A percentile compares a stretch with the other conserved stretches of the same genome.
These are phyloP conservation scores for Vanessa tameamea DNA, from an alignment of 1,140 invertebrate genomes.

Conservation along the genomic window DNA sequence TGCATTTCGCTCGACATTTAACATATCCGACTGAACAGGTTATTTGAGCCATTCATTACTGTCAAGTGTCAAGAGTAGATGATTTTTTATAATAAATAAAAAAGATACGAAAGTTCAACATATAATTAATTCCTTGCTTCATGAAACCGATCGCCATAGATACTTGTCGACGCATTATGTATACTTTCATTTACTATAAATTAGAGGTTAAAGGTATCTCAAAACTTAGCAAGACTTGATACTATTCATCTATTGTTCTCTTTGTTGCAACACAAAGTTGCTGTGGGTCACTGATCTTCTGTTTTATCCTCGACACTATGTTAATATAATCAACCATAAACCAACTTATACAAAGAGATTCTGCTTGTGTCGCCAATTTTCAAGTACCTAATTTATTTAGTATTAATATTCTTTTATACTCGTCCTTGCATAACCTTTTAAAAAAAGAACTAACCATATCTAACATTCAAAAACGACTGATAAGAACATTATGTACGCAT, in stretches of 20 bases:
- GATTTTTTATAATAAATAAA: not conserved
- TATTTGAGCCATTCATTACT: conserved; percentile 44
- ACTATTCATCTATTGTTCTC: conserved; percentile 26
- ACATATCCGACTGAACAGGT: conserved; percentile 42
- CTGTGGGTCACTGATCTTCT: conserved; percentile 28
- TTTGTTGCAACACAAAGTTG: conserved; percentile 26
- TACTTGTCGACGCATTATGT: not conserved
- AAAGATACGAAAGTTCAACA: not conserved
- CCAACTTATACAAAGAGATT: conserved; percentile 38
- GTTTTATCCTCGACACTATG: conserved; percentile 45
- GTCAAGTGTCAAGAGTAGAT: conserved; percentile 15
- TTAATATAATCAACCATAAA: conserved; percentile 49
- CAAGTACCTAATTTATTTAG: not conserved
- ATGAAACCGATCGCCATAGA: not conserved
- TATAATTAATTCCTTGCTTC: not conserved
- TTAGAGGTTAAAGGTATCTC: conserved; percentile 18
- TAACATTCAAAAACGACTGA: conserved; percentile 33
- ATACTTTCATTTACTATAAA: conserved; percentile 14
- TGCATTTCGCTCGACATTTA: conserved; percentile 35
- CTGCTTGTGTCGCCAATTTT: conserved; percentile 29
- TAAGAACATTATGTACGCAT: conserved; percentile 45
- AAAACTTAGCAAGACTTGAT: conserved; percentile 9
- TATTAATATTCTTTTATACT: not conserved
- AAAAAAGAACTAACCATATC: conserved; percentile 1
- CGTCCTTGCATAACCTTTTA: conserved; percentile 19